A percentile compares a stretch with the other conserved stretches of the same genome.
phyloP scores from a whole-genome alignment of 2,888 invertebrate species.

The Mythimna vitellina region DNA sequence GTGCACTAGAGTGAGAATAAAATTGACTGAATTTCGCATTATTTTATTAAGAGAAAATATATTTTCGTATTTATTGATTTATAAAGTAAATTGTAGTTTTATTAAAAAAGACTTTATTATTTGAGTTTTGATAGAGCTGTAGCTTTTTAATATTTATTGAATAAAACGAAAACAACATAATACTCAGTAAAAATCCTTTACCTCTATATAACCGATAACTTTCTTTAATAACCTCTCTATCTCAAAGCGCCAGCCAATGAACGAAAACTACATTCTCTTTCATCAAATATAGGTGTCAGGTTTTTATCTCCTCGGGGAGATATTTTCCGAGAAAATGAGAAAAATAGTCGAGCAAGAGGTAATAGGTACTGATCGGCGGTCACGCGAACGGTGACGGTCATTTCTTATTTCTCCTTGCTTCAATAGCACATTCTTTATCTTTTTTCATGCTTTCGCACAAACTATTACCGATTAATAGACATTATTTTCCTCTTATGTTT shows the following conservation, averaged over 20 bases:
- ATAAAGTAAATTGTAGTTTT: neutral
- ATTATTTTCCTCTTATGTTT: neutral
- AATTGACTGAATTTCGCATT: neutral
- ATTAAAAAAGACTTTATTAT: neutral
- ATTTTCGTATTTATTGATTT: neutral
- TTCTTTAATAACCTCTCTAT: constrained; percentile 12
- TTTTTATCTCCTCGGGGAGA: constrained; percentile 10
- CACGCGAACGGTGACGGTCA: neutral
- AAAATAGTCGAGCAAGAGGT: constrained; percentile 10
- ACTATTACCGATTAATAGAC: neutral
- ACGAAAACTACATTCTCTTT: constrained; percentile 27
- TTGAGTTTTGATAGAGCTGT: neutral
- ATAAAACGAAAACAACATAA: neutral
- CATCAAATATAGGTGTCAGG: constrained; percentile 9
- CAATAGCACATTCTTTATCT: neutral
- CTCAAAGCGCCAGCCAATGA: constrained; percentile 14
- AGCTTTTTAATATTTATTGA: neutral
- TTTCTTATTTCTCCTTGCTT: constrained; percentile 1
- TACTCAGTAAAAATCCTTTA: neutral
- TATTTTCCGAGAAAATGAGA: constrained; percentile 39
- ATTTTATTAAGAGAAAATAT: neutral
- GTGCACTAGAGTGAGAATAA: neutral
- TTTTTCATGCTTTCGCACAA: neutral
- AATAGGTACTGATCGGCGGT: neutral
- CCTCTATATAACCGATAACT: constrained; percentile 1